Evolutionary conservation across 2,888 invertebrate species (phyloP).

Genomic region (Acronicta psi): DNA sequence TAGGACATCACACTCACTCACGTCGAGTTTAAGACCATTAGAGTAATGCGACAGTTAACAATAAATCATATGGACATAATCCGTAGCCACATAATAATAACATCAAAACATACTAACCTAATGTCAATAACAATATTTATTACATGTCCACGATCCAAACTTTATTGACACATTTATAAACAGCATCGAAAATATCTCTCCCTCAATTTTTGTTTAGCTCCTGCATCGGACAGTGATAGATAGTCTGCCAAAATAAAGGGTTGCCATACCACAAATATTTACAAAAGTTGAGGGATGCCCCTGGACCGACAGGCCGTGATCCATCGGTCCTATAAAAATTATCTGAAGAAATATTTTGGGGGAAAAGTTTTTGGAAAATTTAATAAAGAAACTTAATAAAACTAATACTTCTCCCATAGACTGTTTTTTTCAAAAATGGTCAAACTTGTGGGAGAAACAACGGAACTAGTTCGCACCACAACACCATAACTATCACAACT

Average conservation of each 20-base stretch:
- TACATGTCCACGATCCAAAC: constrained; percentile 27
- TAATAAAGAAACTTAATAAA: constrained; percentile 29
- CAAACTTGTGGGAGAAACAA: too few relatives aligned
- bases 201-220: constrained; percentile 64
- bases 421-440: too few relatives aligned
- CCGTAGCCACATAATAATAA: constrained; percentile 3
- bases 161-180: constrained; percentile 63
- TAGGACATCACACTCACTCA: too few relatives aligned
- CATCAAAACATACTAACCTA: constrained; percentile 23
- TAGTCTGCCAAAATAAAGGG: constrained; percentile 72
- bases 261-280: constrained; percentile 71
- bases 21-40: too few relatives aligned
- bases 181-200: constrained; percentile 59
- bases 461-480: too few relatives aligned
- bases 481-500: too few relatives aligned
- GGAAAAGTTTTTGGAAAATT: constrained; percentile 32
- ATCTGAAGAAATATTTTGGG: constrained; percentile 16
- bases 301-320: constrained; percentile 58
- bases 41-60: too few relatives aligned
- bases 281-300: constrained; percentile 63
- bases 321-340: constrained; percentile 62
- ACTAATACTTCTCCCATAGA: neutral
- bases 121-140: constrained; percentile 37
- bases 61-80: constrained; percentile 1
- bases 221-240: constrained; percentile 75